Conservation (phyloP, 1,140 invertebrate species). For the Panulirus ornatus region DNA sequence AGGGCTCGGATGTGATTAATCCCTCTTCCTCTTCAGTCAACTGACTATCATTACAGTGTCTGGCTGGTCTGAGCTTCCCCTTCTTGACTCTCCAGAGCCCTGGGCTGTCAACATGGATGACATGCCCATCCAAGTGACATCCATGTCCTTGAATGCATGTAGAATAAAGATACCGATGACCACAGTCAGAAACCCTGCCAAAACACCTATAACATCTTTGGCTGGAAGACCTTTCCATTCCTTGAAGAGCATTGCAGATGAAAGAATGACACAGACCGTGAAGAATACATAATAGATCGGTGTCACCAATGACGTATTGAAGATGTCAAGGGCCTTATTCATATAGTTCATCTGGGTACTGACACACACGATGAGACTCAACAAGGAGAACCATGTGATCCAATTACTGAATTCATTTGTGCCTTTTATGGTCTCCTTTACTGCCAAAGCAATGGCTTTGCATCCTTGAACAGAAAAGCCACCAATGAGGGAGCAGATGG, state of each 20-base stretch:
- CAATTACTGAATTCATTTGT: slow-evolving; percentile 84
- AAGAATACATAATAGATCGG: slow-evolving; percentile 99
- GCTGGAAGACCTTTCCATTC: slow-evolving; percentile 90
- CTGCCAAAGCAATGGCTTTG: slow-evolving; percentile 93
- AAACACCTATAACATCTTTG: slow-evolving; percentile 89
- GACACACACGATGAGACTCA: slow-evolving; percentile 86
- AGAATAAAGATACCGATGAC: slow-evolving; percentile 93
- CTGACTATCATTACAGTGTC: background rate
- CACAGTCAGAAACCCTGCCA: slow-evolving; percentile 93
- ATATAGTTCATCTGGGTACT: slow-evolving; percentile 96
- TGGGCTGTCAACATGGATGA: slow-evolving; percentile 46
- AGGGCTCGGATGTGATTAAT: slow-evolving; percentile 58
- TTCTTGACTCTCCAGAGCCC: background rate
- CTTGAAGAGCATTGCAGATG: slow-evolving; percentile 90
- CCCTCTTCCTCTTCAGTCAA: slow-evolving; percentile 61
- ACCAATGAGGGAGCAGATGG: slow-evolving; percentile 93
- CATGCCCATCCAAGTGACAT: slow-evolving; percentile 56
- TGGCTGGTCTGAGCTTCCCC: background rate
- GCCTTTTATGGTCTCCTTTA: slow-evolving; percentile 87
- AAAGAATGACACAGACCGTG: slow-evolving; percentile 93
- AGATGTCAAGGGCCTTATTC: slow-evolving; percentile 93
- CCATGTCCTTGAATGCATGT: slow-evolving; percentile 86
- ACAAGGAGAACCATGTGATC: slow-evolving; percentile 89
- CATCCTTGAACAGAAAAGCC: slow-evolving; percentile 96
- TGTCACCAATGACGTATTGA: slow-evolving; percentile 96